A percentile compares a stretch with the other conserved stretches of the same genome.
These are phyloP conservation scores for Mycteria americana DNA, from an alignment of 2,797 vertebrate species.

Conservation along the genomic window DNA sequence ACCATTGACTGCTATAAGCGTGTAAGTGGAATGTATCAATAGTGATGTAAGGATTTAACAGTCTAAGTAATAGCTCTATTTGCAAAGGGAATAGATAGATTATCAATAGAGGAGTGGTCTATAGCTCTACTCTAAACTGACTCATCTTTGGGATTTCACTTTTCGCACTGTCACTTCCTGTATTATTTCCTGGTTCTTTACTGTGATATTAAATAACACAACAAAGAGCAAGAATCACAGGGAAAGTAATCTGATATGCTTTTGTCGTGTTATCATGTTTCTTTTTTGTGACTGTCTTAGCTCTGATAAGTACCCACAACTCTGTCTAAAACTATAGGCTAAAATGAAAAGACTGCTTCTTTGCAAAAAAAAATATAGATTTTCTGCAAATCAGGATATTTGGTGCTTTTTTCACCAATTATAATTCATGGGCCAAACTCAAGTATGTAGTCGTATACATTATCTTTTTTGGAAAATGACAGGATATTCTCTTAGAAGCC, in stretches of 20 bases:
- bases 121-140: background rate
- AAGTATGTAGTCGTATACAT: background rate
- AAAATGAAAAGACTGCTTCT: background rate
- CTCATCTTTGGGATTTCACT: background rate
- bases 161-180: background rate
- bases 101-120: background rate
- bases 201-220: background rate
- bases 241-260: background rate
- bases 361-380: background rate
- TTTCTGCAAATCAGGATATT: background rate
- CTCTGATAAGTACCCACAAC: background rate
- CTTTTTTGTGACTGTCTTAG: background rate
- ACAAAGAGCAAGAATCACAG: background rate
- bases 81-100: background rate
- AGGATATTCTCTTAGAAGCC: background rate
- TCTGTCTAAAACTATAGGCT: background rate
- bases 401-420: background rate
- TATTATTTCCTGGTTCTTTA: background rate
- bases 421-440: background rate
- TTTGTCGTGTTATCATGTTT: background rate
- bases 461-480: background rate
- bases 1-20: background rate
- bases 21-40: background rate
- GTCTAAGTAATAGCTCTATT: background rate
- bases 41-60: background rate